Conservation (phyloP, 2,888 invertebrate species). For the Orchesellides sinensis region DNA sequence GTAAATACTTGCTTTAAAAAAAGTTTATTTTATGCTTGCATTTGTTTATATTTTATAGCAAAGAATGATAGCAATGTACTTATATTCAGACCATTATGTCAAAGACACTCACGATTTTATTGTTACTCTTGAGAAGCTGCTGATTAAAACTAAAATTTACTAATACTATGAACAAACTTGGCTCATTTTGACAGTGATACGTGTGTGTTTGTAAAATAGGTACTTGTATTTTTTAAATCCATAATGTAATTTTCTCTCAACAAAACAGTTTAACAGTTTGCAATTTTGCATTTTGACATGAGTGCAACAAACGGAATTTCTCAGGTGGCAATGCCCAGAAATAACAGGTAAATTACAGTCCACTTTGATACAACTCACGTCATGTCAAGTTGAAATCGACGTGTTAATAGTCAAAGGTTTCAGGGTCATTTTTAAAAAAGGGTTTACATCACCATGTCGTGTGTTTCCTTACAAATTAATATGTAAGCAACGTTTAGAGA, state of each 20-base stretch:
- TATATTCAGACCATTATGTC: constrained; percentile 46
- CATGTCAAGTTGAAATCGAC: background rate
- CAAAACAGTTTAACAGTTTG: background rate
- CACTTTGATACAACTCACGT: background rate
- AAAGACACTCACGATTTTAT: constrained; percentile 49
- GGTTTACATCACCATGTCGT: too few species aligned
- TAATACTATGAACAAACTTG: constrained; percentile 31
- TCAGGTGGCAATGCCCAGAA: constrained; percentile 8
- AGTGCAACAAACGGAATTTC: constrained; percentile 21
- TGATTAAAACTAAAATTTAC: constrained; percentile 50
- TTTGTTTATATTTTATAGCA: background rate
- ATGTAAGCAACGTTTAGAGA: too few species aligned
- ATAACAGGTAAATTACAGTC: background rate
- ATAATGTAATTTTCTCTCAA: background rate
- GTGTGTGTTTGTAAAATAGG: constrained; percentile 5
- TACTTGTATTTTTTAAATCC: background rate
- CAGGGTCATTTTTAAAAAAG: background rate
- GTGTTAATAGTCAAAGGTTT: background rate
- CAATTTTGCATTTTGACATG: background rate
- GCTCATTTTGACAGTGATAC: constrained; percentile 44
- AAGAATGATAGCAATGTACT: constrained; percentile 1
- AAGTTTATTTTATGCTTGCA: background rate
- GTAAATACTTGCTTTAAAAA: constrained; percentile 13
- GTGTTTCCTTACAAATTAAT: too few species aligned
- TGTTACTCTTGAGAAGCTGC: constrained; percentile 36